Conservation (phyloP, 1,140 invertebrate species). For the Helicorthomorpha holstii region DNA sequence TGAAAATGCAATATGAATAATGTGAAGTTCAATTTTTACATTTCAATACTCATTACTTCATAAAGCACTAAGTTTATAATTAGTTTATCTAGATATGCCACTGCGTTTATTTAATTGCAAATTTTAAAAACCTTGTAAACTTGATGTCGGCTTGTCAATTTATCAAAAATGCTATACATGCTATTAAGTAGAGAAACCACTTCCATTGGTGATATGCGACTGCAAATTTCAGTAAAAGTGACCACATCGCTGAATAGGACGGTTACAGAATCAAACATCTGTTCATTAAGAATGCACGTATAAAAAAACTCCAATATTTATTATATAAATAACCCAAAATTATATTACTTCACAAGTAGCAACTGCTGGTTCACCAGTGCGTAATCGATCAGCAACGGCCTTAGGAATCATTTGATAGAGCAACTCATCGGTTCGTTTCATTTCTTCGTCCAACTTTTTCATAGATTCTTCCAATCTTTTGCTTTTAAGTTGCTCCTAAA, state of each 20-base stretch:
- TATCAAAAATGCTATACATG: conserved; percentile 87
- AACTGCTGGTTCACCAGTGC: conserved; percentile 81
- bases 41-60: no score
- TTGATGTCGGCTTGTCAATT: conserved; percentile 71
- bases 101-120: no score
- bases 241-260: conserved; percentile 90
- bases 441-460: conserved; percentile 86
- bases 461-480: conserved; percentile 92
- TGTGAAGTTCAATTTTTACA: no score
- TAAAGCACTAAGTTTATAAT: no score
- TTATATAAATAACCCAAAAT: no score
- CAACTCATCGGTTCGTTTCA: conserved; percentile 85
- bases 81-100: no score
- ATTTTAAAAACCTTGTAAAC: conserved; percentile 99
- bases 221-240: conserved; percentile 91
- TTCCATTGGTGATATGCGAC: conserved; percentile 62
- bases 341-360: conserved; percentile 86
- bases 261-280: conserved; percentile 90
- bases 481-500: conserved; percentile 76
- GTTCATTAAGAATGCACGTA: neutral
- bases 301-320: no score
- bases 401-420: conserved; percentile 98
- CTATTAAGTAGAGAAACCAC: conserved; percentile 48
- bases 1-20: no score
- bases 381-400: conserved; percentile 67